phyloP scores from a whole-genome alignment of 64 coral and sea anemone species.

The Porites australiensis region DNA sequence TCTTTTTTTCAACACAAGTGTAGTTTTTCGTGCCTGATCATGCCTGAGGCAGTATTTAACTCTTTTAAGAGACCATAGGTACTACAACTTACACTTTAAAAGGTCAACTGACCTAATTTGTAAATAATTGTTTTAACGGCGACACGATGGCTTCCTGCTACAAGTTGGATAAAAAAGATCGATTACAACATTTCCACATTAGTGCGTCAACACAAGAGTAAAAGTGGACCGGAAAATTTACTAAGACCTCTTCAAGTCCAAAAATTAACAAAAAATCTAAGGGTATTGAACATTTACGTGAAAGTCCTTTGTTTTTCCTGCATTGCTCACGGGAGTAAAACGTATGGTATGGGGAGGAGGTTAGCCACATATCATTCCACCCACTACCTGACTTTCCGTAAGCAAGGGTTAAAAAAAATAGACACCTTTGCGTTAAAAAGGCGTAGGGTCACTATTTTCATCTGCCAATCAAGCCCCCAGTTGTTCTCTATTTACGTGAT shows the following conservation, averaged over 20 bases:
- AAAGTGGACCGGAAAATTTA: conserved; percentile 23
- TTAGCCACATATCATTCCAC: neutral
- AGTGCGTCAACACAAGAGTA: neutral
- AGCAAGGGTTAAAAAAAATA: too few relatives aligned
- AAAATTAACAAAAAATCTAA: neutral
- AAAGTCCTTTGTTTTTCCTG: neutral
- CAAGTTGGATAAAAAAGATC: neutral
- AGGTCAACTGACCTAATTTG: neutral
- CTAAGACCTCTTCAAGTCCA: neutral
- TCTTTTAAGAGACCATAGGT: neutral
- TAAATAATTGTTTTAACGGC: neutral
- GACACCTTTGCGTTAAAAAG: neutral
- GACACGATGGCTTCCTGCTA: conserved; percentile 2
- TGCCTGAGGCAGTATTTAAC: too few relatives aligned
- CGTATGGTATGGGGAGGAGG: neutral
- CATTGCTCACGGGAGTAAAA: neutral
- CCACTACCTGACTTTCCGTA: neutral
- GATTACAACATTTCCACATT: neutral
- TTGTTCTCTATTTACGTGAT: conserved; percentile 25
- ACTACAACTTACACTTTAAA: neutral
- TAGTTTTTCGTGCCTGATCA: neutral
- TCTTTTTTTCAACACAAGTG: neutral
- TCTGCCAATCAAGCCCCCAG: neutral
- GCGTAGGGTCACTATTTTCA: too few relatives aligned
- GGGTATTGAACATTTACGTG: conserved; percentile 35